Evolutionary conservation across 92 coral and sea anemone species (phyloP).

Genomic region (Meandrina meandrites): DNA sequence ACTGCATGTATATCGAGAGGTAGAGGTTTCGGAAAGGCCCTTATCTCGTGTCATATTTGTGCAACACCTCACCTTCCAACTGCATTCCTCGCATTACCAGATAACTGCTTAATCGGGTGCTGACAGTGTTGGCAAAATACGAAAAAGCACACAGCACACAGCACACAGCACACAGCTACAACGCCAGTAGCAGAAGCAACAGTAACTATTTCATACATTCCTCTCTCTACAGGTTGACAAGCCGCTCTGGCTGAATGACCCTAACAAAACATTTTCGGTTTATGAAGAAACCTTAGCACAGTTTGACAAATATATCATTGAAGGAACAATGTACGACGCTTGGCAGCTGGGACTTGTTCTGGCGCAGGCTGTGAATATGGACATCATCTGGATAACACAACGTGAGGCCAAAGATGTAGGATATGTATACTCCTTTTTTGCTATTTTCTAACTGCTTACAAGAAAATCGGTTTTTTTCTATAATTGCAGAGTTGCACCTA

Average conservation of each 20-base stretch:
- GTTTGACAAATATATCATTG: neutral
- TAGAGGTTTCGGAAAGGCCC: no score
- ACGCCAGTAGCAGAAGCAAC: no score
- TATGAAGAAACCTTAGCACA: neutral
- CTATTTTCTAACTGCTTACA: neutral
- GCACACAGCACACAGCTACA: no score
- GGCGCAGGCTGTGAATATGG: neutral
- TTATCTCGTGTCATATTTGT: no score
- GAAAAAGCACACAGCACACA: no score
- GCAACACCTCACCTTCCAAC: no score
- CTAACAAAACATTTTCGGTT: neutral
- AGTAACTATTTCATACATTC: neutral
- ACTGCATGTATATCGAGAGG: no score
- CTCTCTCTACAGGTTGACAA: constrained; percentile 2
- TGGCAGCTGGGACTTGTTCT: constrained; percentile 19
- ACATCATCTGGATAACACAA: neutral
- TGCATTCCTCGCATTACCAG: no score
- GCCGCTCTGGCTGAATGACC: neutral
- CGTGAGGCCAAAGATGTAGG: neutral
- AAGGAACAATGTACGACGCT: neutral
- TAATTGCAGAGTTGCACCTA: no score
- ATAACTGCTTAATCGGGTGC: no score
- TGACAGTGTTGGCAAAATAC: no score
- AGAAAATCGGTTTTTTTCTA: no score
- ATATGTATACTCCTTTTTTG: neutral